Conservation (phyloP, 2,113 vertebrate species). For the Phaetusa simplex region DNA sequence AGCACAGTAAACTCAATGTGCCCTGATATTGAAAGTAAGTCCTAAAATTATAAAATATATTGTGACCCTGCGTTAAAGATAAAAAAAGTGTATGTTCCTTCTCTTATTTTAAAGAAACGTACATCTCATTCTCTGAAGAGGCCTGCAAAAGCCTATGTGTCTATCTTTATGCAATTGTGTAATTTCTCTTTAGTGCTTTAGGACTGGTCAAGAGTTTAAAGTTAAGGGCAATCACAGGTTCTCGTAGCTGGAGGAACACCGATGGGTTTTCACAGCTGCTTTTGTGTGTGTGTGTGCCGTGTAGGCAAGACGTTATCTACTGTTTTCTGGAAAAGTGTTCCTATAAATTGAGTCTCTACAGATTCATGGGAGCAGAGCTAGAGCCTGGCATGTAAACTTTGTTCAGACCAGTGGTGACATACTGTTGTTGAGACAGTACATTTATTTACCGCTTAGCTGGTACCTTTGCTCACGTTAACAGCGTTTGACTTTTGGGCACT, state of each 20-base stretch:
- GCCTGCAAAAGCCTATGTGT: background rate
- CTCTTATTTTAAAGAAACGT: background rate
- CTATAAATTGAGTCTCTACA: background rate
- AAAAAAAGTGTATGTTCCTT: background rate
- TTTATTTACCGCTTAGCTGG: background rate
- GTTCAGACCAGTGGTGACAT: background rate
- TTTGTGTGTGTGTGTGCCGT: background rate
- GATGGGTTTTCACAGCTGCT: background rate
- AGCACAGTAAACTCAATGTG: background rate
- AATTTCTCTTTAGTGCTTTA: background rate
- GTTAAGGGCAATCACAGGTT: background rate
- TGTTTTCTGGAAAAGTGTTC: background rate
- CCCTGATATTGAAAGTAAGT: background rate
- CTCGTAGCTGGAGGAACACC: background rate
- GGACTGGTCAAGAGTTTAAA: background rate
- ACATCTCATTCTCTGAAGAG: background rate
- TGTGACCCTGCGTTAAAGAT: background rate
- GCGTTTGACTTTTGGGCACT: background rate
- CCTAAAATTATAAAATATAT: background rate
- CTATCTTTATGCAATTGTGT: background rate
- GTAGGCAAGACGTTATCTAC: background rate
- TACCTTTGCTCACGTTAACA: background rate
- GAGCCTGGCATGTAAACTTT: background rate
- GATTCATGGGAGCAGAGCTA: background rate
- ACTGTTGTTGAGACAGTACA: background rate